Conservation (phyloP, 2,113 vertebrate species). For the Pelvicachromis taeniatus region DNA sequence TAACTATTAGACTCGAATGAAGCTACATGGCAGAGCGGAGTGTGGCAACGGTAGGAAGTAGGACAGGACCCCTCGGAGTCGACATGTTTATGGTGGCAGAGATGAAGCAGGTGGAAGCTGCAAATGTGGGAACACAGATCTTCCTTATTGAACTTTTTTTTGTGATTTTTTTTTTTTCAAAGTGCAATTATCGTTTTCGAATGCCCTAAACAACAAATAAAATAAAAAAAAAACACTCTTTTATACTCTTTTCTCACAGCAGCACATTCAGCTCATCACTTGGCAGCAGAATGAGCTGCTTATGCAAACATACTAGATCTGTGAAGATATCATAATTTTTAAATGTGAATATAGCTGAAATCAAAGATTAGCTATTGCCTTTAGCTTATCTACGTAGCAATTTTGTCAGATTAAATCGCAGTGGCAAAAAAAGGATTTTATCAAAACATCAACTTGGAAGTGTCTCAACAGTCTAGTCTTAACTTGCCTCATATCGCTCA, state of each 20-base stretch:
- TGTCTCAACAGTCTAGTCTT: neutral
- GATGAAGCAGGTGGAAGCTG: neutral
- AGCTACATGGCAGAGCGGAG: neutral
- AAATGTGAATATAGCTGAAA: neutral
- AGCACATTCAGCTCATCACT: neutral
- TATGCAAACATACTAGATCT: neutral
- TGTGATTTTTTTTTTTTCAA: neutral
- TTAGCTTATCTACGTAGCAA: neutral
- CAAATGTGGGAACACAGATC: neutral
- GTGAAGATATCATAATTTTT: neutral
- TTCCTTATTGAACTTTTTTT: neutral
- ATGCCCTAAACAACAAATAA: neutral
- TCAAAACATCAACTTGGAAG: neutral
- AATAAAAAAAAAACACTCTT: accelerated
- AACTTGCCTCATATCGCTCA: neutral
- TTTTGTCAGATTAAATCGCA: neutral
- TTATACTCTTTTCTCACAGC: neutral
- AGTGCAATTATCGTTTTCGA: neutral
- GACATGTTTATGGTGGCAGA: neutral
- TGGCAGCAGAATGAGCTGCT: neutral
- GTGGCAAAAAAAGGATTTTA: neutral
- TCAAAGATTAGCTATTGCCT: neutral
- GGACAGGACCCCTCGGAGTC: neutral
- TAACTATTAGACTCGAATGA: neutral
- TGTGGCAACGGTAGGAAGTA: neutral